Evolutionary conservation across 1,140 invertebrate species (phyloP).

Genomic region (Antheraea mylitta): DNA sequence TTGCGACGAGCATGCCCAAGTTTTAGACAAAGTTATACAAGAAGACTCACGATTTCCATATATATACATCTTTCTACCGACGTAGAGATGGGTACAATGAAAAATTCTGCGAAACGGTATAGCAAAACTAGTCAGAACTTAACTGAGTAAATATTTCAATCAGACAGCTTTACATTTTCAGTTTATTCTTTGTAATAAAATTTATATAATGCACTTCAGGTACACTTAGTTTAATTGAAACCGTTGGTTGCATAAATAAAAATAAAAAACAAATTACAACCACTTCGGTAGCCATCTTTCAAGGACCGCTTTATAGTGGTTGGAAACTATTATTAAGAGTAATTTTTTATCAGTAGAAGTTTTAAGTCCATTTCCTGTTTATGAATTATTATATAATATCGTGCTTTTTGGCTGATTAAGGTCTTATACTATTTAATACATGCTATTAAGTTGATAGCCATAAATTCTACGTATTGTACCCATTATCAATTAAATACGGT

Average conservation of each 20-base stretch:
- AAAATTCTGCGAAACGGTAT: background rate
- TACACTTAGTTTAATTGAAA: conserved; percentile 24
- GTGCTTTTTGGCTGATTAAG: too few relatives aligned
- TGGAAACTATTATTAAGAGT: conserved; percentile 53
- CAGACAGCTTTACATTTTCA: background rate
- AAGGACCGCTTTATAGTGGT: conserved; percentile 22
- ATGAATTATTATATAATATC: too few relatives aligned
- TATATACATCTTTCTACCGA: background rate
- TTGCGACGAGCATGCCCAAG: conserved; percentile 15
- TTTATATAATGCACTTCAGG: conserved; percentile 22
- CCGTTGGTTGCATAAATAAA: conserved; percentile 21
- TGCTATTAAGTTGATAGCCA: too few relatives aligned
- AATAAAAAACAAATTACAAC: conserved; percentile 18
- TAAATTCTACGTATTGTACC: too few relatives aligned
- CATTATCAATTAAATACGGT: too few relatives aligned
- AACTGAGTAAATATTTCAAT: background rate
- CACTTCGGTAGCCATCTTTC: conserved; percentile 31
- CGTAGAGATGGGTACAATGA: background rate
- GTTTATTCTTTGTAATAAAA: conserved; percentile 18
- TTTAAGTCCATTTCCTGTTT: conserved; percentile 29
- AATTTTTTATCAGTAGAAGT: conserved; percentile 49
- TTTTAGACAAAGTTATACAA: conserved; percentile 22
- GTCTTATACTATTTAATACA: too few relatives aligned
- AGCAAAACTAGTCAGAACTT: background rate
- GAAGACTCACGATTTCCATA: background rate